These are phyloP conservation scores for Danionella dracula DNA, from an alignment of 2,797 vertebrate genomes.

Conservation along the genomic window DNA sequence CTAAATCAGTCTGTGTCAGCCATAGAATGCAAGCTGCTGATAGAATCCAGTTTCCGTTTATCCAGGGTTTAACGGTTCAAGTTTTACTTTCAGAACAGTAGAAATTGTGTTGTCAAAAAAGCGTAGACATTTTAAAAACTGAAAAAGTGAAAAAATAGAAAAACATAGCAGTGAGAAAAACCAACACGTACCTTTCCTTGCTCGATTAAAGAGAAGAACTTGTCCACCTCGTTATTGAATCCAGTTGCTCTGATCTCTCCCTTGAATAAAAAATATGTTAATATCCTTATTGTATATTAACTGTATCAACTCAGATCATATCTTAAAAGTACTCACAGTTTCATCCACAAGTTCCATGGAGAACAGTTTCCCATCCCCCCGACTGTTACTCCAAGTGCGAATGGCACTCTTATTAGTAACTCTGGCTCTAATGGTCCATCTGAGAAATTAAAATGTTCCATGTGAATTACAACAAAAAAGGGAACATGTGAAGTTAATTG, in stretches of 20 bases:
- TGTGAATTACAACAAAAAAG: not conserved
- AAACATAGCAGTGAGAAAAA: no score
- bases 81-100: no score
- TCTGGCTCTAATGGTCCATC: constrained; percentile 94
- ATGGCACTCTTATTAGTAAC: constrained; percentile 91
- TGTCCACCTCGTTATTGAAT: constrained; percentile 96
- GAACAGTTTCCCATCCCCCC: constrained; percentile 95
- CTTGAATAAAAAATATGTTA: constrained; percentile 60
- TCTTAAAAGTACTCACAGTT: constrained; percentile 78
- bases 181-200: constrained; percentile 83
- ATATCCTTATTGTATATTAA: no score
- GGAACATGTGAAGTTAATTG: not conserved
- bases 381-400: constrained; percentile 95
- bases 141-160: no score
- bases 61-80: no score
- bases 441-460: no score
- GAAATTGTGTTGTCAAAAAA: no score
- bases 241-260: constrained; percentile 94
- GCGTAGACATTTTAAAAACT: no score
- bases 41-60: no score
- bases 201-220: constrained; percentile 86
- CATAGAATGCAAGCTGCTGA: no score
- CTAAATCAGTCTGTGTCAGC: no score
- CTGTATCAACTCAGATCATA: no score
- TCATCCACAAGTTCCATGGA: constrained; percentile 95